Evolutionary conservation across 2,113 vertebrate species (phyloP).

Genomic region (Clinocottus analis): DNA sequence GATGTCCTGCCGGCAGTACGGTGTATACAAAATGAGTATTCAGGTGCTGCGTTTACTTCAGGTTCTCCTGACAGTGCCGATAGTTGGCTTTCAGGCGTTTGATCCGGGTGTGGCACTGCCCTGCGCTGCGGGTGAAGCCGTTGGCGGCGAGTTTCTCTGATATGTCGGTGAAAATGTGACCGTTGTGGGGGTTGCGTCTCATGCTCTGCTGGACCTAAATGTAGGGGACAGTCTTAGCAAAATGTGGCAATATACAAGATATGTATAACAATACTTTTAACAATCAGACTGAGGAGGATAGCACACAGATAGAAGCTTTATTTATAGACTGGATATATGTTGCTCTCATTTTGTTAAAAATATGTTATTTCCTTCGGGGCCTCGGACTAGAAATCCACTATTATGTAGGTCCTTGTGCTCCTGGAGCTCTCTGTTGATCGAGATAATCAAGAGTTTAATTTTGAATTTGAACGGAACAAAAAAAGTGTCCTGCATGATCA

Average conservation of each 20-base stretch:
- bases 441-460: too few relatives aligned
- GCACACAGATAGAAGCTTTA: not conserved
- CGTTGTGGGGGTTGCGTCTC: slow-evolving; percentile 75
- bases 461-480: not conserved
- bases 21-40: not conserved
- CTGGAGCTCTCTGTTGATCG: not conserved
- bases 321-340: not conserved
- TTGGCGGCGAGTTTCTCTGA: slow-evolving; percentile 72
- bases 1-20: rapidly evolving
- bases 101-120: slow-evolving; percentile 82
- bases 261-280: not conserved
- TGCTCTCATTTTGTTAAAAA: not conserved
- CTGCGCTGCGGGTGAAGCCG: slow-evolving; percentile 74
- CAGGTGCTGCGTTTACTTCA: slow-evolving; percentile 53
- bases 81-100: slow-evolving; percentile 80
- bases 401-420: not conserved
- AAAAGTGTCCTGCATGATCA: not conserved
- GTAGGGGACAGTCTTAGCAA: not conserved
- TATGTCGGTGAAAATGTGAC: slow-evolving; percentile 77
- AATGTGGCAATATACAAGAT: not conserved
- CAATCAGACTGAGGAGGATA: too few relatives aligned
- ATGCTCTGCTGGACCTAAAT: slow-evolving; percentile 72
- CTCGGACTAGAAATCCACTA: not conserved
- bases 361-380: not conserved
- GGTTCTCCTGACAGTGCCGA: slow-evolving; percentile 76